Base-by-base conservation (phyloP, 1,140 invertebrate genomes). In the Musca vetustissima region DNA sequence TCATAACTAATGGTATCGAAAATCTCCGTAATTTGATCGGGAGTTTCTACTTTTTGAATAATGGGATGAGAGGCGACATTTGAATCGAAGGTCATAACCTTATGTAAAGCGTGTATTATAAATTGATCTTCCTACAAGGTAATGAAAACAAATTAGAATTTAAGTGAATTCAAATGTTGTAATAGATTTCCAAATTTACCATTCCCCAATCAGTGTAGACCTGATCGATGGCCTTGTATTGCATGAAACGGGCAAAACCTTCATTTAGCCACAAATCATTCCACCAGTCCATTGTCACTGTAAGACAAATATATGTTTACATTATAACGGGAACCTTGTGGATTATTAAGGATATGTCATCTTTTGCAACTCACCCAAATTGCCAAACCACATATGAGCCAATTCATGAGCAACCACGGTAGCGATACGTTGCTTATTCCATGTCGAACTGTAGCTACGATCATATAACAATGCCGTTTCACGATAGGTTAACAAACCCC, bases 1-100 rank as follows among this genome's bases (percentile, higher is more conserved):
- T 89, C 89, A 78, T 98, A 98, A 3, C 94, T 95, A 72, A 98
- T 98, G 0, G 85, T 83, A 83, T 98, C 96, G 81, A 98, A 98
- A 53, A 97, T 91, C 66, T 93, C 91, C 0, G 91, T 93, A 48
- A 98, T 97, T 84, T 98, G 89, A 81, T 95, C 91, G 0, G 95
- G 93, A 73, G 92, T 91, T 19, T 85, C 85, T 6, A 96, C 94
- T 15, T 85, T 87, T 79, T 93, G 90, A 3, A 95, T 89, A 71
- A 97, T 95, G 0, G 94, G 93, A 85, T 96, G 94, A 11, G 94
- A 95, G 71, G 90, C 93, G 0, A 93, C 81, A 70, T 92, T 90
- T 0, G 91, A 87, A 80, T 99, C 97, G 14, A 89, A 85, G 1
- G 83, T 81, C 67, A 97, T 83, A 0, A 94, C 93, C 0, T 85